A percentile compares a stretch with the other conserved stretches of the same genome.
phyloP scores from a whole-genome alignment of 2,113 vertebrate genomes.

The Ceyx melanurus region DNA sequence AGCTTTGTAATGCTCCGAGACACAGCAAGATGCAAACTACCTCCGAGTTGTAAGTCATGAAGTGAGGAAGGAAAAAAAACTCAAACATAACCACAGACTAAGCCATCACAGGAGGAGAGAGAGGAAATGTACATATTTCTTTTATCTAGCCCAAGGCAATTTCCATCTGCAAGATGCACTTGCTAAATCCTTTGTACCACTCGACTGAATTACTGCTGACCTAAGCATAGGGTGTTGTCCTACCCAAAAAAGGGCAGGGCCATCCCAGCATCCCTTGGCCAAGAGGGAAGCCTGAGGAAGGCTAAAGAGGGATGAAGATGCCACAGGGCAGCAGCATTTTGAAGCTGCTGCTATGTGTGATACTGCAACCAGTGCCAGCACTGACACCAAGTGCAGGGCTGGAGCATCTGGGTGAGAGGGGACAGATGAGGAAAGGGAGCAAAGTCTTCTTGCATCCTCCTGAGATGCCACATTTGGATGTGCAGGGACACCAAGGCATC shows the following conservation, averaged over 20 bases:
- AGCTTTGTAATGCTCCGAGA: background rate
- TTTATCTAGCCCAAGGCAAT: constrained; percentile 16
- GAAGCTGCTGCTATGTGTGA: accelerated
- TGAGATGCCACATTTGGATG: background rate
- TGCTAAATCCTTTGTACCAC: background rate
- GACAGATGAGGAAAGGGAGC: background rate
- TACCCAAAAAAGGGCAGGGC: background rate
- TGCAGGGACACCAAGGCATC: background rate
- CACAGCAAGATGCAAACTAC: background rate
- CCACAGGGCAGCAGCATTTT: background rate
- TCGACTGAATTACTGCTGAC: constrained; percentile 19
- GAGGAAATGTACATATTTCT: background rate
- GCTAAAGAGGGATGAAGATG: background rate
- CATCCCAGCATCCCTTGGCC: background rate
- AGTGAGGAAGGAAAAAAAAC: background rate
- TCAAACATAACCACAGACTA: background rate
- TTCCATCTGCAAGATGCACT: constrained; percentile 12
- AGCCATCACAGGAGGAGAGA: background rate
- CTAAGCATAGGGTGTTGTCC: background rate
- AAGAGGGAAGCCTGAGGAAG: background rate
- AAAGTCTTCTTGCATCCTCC: background rate
- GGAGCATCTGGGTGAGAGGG: background rate
- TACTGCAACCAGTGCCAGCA: background rate
- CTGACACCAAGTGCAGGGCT: background rate
- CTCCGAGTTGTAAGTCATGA: background rate